Conservation (phyloP, 64 coral and sea anemone genomes). For the Platygyra sinensis region DNA sequence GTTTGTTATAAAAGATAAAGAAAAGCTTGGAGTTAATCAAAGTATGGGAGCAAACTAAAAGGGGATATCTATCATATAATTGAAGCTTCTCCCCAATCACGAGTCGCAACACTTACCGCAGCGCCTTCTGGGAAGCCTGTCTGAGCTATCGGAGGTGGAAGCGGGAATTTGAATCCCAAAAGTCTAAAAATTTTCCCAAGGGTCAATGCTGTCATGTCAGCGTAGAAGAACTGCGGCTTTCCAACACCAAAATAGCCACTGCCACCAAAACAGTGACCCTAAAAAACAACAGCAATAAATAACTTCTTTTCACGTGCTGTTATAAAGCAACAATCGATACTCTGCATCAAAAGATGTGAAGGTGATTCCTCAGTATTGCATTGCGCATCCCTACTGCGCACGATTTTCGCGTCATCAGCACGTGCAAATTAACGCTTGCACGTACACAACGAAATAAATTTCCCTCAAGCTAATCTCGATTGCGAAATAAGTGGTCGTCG, state of each 20-base stretch:
- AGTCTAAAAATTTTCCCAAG: conserved; percentile 90
- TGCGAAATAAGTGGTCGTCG: too few relatives aligned
- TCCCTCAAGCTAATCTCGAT: too few relatives aligned
- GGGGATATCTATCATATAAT: too few relatives aligned
- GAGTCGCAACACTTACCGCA: conserved; percentile 35
- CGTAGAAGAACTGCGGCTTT: conserved; percentile 83
- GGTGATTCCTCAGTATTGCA: too few relatives aligned
- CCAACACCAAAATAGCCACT: conserved; percentile 87
- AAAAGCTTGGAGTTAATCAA: too few relatives aligned
- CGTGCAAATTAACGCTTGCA: too few relatives aligned
- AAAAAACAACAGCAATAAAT: background rate
- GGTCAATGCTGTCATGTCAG: conserved; percentile 78
- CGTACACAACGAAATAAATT: too few relatives aligned
- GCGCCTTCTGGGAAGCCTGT: conserved; percentile 85
- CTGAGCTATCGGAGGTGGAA: conserved; percentile 81
- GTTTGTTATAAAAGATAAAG: too few relatives aligned
- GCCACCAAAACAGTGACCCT: conserved; percentile 99
- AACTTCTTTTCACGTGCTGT: background rate
- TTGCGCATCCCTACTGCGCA: too few relatives aligned
- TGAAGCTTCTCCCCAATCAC: background rate
- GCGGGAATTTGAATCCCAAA: conserved; percentile 68
- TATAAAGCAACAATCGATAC: too few relatives aligned
- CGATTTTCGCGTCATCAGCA: too few relatives aligned
- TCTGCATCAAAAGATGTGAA: too few relatives aligned
- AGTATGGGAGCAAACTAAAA: background rate